A percentile compares a stretch with the other conserved stretches of the same genome.
Conservation (phyloP, 1,140 invertebrate genomes). For the Myzus persicae region DNA sequence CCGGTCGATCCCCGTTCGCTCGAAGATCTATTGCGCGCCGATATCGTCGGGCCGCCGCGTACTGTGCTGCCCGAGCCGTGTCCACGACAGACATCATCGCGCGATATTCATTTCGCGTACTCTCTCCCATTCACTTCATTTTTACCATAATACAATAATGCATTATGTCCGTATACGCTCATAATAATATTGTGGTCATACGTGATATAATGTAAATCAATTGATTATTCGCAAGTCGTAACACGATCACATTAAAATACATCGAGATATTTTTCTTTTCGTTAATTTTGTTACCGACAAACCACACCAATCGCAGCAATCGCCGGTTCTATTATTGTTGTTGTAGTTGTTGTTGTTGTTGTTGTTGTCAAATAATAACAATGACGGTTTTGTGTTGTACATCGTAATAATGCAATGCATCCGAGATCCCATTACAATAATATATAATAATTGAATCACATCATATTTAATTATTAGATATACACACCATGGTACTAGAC, state of each 20-base stretch:
- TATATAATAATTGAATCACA: not conserved
- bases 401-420: not conserved
- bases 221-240: not conserved
- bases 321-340: not conserved
- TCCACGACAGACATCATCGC: not conserved
- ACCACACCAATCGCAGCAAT: not conserved
- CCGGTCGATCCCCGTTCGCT: not conserved
- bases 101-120: not conserved
- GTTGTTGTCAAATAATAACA: not conserved
- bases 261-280: not conserved
- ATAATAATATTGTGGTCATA: not conserved
- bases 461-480: not conserved
- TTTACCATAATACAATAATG: not conserved
- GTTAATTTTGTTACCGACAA: not conserved
- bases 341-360: not conserved
- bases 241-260: not conserved
- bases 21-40: not conserved
- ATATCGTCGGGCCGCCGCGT: not conserved
- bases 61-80: not conserved
- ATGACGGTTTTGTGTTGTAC: not conserved
- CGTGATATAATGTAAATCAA: not conserved
- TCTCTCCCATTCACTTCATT: not conserved
- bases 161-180: not conserved
- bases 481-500: slow-evolving; percentile 42
- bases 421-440: not conserved